These are phyloP conservation scores for Cydia fagiglandana DNA, from an alignment of 1,140 invertebrate species.

Conservation along the genomic window DNA sequence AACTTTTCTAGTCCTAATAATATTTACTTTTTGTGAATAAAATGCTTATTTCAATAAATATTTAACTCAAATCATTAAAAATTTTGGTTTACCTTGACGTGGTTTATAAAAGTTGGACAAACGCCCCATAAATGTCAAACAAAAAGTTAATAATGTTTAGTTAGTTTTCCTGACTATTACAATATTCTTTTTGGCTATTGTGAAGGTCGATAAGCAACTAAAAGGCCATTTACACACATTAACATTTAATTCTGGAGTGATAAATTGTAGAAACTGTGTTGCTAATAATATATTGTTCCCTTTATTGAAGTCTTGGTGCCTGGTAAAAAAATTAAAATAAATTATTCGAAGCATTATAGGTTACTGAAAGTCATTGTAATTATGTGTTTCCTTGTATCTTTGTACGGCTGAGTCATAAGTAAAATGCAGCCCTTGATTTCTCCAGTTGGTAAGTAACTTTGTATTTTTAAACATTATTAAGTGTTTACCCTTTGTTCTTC, in stretches of 20 bases:
- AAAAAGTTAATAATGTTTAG: slow-evolving; percentile 1
- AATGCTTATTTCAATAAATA: no score
- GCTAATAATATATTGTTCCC: neutral
- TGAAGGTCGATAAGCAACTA: neutral
- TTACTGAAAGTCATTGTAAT: neutral
- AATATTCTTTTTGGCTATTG: neutral
- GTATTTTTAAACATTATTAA: neutral
- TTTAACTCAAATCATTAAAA: no score
- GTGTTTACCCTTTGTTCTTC: neutral
- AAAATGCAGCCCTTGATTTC: slow-evolving; percentile 33
- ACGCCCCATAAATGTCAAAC: neutral
- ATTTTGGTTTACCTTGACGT: no score
- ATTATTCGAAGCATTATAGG: neutral
- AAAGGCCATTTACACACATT: neutral
- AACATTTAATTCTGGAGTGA: neutral
- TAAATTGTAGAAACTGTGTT: neutral
- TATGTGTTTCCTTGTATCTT: neutral
- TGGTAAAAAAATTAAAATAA: neutral
- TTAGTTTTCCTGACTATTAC: neutral
- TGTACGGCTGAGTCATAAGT: neutral
- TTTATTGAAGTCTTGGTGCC: neutral
- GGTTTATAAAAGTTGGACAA: neutral
- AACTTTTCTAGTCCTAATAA: no score
- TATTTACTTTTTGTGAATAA: no score
- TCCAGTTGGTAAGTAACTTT: slow-evolving; percentile 31